phyloP scores from a whole-genome alignment of 2,888 invertebrate genomes.

The Apotomis capreana region DNA sequence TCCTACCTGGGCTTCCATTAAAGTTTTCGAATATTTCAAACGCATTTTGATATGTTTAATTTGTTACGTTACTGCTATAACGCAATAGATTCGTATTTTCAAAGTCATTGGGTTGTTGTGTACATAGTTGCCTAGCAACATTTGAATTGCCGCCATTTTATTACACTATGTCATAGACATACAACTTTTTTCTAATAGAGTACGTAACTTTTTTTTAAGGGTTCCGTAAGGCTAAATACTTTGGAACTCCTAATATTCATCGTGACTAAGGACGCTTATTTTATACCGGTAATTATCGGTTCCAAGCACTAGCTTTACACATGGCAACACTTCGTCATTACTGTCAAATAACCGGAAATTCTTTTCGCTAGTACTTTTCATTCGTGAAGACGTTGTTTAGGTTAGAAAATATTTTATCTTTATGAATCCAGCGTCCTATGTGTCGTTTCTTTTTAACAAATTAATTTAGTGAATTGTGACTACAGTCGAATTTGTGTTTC shows the following conservation, averaged over 20 bases:
- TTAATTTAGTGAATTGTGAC: constrained; percentile 8
- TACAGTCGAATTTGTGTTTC: background rate
- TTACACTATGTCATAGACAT: too few species aligned
- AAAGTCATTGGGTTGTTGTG: constrained; percentile 19
- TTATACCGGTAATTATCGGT: constrained; percentile 13
- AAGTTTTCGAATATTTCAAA: constrained; percentile 90
- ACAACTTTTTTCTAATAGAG: background rate
- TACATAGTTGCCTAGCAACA: constrained; percentile 34
- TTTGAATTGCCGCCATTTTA: constrained; percentile 34
- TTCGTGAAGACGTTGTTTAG: constrained; percentile 74
- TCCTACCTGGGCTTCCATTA: constrained; percentile 89
- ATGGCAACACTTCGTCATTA: constrained; percentile 27
- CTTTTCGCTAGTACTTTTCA: constrained; percentile 69
- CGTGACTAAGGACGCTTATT: background rate
- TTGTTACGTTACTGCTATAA: background rate
- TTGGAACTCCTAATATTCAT: background rate
- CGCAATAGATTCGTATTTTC: background rate
- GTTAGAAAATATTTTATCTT: constrained; percentile 73
- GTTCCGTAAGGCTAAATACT: background rate
- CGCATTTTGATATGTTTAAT: constrained; percentile 83
- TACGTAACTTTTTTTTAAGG: too few species aligned
- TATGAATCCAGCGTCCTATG: constrained; percentile 56
- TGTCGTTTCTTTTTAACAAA: constrained; percentile 11
- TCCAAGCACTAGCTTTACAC: background rate
- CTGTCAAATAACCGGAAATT: constrained; percentile 52